Base-by-base conservation (phyloP, 2,888 invertebrate species). In the Allophyes oxyacanthae region DNA sequence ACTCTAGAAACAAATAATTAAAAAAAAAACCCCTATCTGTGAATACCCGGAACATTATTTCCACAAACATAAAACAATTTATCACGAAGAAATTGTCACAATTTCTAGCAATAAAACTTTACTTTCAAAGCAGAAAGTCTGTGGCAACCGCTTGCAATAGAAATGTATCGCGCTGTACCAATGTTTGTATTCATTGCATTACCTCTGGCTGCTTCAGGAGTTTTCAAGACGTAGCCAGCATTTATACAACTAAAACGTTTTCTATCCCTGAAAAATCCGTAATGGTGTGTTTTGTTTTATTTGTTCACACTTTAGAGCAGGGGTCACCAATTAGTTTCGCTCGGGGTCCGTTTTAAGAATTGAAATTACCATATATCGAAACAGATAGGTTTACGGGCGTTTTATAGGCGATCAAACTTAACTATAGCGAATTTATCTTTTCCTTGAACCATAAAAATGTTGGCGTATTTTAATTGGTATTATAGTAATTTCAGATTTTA, bases 391-490 rank as follows among this genome's bases (percentile, higher is more conserved):
- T 76, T 67, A 75, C 46, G 51, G 34, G 9, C 43, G 13, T 70
- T 75, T 75, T 75, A 75, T 70, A 42, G 70, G 32, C 67, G 42
- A 66, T 72, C 55, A 72, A 76, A 66, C 46, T 64, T 58, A 62
- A 58, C 48, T 62, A 52, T 56, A 44, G 45, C 36, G 60, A 62
- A 62, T 52, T 72, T 43, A 66, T 41, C 63, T 75, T 70, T 75
- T 57, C 32, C 49, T 54, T 28, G 30, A 38, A 48, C 41, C 46
- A 56, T 75, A 75, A 74, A 73, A 69, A 57, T 37, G 41, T 33
- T 36, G n/a, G 46, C 37, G 41, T 52, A 50, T 65, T 63, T 65
- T 45, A 33, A 52, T 61, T 43, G 10, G n/a, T 4, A n/a, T n/a
- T n/a, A n/a, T n/a, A n/a, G n/a, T n/a, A n/a, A 5, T 36, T 44